A percentile compares a stretch with the other conserved stretches of the same genome.
phyloP scores from a whole-genome alignment of 2,797 vertebrate genomes.

The Channallabes apus region DNA sequence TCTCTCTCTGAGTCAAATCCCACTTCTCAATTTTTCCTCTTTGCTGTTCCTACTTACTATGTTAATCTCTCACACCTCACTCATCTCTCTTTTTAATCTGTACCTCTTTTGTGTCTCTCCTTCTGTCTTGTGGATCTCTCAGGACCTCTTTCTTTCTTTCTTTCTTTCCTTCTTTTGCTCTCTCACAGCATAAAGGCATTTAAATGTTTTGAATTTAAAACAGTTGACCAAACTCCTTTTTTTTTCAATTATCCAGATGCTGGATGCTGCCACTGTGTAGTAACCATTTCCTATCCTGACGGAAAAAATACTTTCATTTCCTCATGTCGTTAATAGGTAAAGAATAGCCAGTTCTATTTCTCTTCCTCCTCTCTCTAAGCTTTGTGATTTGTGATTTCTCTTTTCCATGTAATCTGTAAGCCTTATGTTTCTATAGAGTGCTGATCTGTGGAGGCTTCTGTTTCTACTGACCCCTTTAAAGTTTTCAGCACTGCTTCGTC shows the following conservation, averaged over 20 bases:
- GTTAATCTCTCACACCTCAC: slow-evolving; percentile 42
- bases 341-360: slow-evolving; percentile 42
- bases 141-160: neutral
- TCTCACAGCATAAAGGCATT: slow-evolving; percentile 25
- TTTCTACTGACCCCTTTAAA: neutral
- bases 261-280: slow-evolving; percentile 40
- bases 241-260: slow-evolving; percentile 54
- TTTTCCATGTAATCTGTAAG: neutral
- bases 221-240: too few relatives aligned
- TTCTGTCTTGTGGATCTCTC: slow-evolving; percentile 11
- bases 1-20: neutral
- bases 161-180: too few relatives aligned
- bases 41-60: slow-evolving; percentile 27
- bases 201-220: slow-evolving; percentile 2
- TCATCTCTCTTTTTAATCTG: slow-evolving; percentile 38
- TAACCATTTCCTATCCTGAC: slow-evolving; percentile 48
- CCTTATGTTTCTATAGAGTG: neutral
- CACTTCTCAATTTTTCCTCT: slow-evolving; percentile 13
- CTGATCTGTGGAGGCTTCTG: neutral
- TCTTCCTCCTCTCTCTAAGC: neutral
- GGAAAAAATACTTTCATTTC: slow-evolving; percentile 53
- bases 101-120: slow-evolving; percentile 26
- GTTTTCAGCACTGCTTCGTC: neutral
- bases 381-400: neutral
- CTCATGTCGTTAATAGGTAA: slow-evolving; percentile 42